Evolutionary conservation across 2,797 vertebrate species (phyloP), one percentile per base, ranked within the genome.

Genomic region (Argyrosomus regius): DNA sequence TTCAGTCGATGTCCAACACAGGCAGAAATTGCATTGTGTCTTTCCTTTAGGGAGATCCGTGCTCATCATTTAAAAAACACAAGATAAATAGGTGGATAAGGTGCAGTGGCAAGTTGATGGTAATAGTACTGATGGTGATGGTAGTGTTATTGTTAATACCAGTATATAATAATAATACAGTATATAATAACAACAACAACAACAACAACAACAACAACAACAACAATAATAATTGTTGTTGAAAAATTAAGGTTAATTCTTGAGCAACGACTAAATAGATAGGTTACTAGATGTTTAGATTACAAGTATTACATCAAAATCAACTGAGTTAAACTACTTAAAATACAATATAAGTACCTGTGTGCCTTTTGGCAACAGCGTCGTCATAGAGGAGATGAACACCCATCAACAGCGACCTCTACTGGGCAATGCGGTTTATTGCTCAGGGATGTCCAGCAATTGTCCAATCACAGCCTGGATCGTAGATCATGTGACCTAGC

Each of bases 371-470:
- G 17, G 35, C 65, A 75, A 67, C 56, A 26, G 60, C 17, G 28
- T 35, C 28, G 22, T 45, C 24, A 13, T 14, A 18, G 10, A 14
- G 49, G 13, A 22, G 31, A 45, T 4, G 1, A 67, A 49, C 39
- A 10, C 2, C 1, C 4, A 31, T 14, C 53, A 11, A 63, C 59
- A 67, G 63, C 59, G 87, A 52, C 85, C 41, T 80, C 90, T 87
- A 88, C 17, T 24, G 90, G 87, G 83, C 89, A 92, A 91, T 58
- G 26, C 8, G 41, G 10, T 35, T 49, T 1, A 59, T 9, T 45
- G 50, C 43, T 20, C 17, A 4, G n/a, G 5, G 20, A 10, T 3
- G 0, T 11, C 28, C 1, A 3, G 1, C 9, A 31, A 4, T 62
- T 20, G 57, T 60, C 91, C 82, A 92, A 87, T 88, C 67, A 79